Evolutionary conservation across 1,140 invertebrate genomes (phyloP).

Genomic region (Ephestia elutella): DNA sequence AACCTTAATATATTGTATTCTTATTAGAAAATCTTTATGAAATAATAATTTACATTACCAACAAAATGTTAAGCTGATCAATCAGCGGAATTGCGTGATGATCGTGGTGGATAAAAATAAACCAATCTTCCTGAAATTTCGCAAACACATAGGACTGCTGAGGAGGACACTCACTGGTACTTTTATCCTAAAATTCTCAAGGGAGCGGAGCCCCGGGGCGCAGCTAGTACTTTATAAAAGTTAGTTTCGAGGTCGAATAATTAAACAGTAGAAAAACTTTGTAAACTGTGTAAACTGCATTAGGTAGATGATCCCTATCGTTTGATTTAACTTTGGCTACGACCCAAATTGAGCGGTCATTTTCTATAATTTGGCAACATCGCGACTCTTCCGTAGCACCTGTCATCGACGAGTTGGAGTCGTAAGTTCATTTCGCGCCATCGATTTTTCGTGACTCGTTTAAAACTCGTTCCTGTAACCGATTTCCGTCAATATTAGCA

Average conservation of each 20-base stretch:
- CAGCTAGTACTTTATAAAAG: neutral
- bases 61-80: too few species aligned
- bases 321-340: conserved; percentile 39
- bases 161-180: too few species aligned
- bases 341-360: conserved; percentile 56
- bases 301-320: conserved; percentile 25
- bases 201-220: too few species aligned
- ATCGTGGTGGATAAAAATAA: too few species aligned
- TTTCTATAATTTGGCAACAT: conserved; percentile 63
- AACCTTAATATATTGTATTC: too few species aligned
- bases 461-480: conserved; percentile 4
- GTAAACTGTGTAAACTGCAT: conserved; percentile 29
- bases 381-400: conserved; percentile 42
- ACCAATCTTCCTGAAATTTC: too few species aligned
- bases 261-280: neutral
- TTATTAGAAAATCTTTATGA: too few species aligned
- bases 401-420: conserved; percentile 51
- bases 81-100: too few species aligned
- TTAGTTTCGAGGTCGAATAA: too few species aligned
- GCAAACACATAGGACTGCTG: too few species aligned
- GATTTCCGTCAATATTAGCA: conserved; percentile 10
- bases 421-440: conserved; percentile 28
- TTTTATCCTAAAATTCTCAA: too few species aligned
- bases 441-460: conserved; percentile 23
- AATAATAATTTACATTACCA: too few species aligned